Base-by-base conservation (phyloP, 64 coral and sea anemone genomes). In the Pocillopora verrucosa region DNA sequence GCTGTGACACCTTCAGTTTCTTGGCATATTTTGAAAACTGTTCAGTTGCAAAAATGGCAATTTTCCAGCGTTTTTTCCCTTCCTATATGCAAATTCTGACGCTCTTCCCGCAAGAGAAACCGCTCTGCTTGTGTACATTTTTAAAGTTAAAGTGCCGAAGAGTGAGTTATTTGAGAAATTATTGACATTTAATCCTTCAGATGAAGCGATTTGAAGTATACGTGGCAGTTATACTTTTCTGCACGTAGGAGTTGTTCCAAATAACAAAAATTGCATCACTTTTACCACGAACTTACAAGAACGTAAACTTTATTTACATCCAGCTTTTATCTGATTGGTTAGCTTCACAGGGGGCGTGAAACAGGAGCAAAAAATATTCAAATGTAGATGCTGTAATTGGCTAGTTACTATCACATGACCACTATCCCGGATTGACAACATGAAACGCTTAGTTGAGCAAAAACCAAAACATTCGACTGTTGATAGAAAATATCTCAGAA, bases 251-350 rank as follows among this genome's bases (percentile, higher is more conserved):
- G 14, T 37, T 20, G 12, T 5, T 25, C 16, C 16, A 1, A 2
- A 24, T 2, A 10, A 20, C 67, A 24, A 24, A 16, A 41, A 67
- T 85, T 85, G 82, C 82, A 85, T 85, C 82, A 85, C 72, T 51
- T 14, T n/a, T 16, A 38, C 82, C 5, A 36, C 65, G 82, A 58
- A 58, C 30, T 30, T 30, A 30, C 0, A 30, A 0, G 30, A 30
- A 20, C 57, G 64, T 30, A 81, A 72, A 45, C 24, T 85, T 3
- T 72, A 63, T 72, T 70, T 85, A 72, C 20, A 2, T 57, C 10
- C 0, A 3, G 11, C 11, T 85, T 41, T n/a, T 84, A 12, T 3
- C 13, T 72, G 20, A 85, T 85, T 85, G 82, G 82, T 57, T 72
- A 70, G 65, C 26, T 85, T 37, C 58, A 3, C 13, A 30, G 24